Conservation (phyloP, 2,113 vertebrate species). For the Pantherophis guttatus region DNA sequence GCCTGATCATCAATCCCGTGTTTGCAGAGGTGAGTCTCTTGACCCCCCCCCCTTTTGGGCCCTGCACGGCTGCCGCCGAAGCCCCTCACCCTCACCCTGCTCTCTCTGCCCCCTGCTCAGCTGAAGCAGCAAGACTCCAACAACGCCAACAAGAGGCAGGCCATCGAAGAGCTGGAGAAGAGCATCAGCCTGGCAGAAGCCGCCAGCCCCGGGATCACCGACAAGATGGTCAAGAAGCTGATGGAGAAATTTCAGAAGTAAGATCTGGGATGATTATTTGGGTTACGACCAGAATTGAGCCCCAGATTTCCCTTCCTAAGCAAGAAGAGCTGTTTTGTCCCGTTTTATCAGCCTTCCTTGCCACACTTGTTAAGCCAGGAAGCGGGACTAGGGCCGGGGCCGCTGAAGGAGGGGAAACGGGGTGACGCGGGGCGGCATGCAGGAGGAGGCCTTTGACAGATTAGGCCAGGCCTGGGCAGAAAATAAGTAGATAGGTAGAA, state of each 20-base stretch:
- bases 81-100: neutral
- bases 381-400: too few relatives aligned
- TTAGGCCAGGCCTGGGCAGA: too few relatives aligned
- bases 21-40: slow-evolving; percentile 84
- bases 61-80: neutral
- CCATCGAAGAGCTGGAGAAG: slow-evolving; percentile 91
- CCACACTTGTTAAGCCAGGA: too few relatives aligned
- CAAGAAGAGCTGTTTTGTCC: too few relatives aligned
- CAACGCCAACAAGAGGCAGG: slow-evolving; percentile 78
- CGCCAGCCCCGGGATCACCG: slow-evolving; percentile 90
- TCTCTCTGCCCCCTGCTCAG: slow-evolving; percentile 58
- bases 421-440: too few relatives aligned
- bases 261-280: slow-evolving; percentile 34
- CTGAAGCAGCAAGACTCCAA: slow-evolving; percentile 91
- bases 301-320: neutral
- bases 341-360: too few relatives aligned
- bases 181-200: slow-evolving; percentile 89
- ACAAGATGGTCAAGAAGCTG: slow-evolving; percentile 94
- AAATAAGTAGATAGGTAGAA: too few relatives aligned
- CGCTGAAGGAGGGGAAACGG: too few relatives aligned
- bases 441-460: too few relatives aligned
- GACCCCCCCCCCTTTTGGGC: neutral
- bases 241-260: slow-evolving; percentile 91
- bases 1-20: slow-evolving; percentile 86
- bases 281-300: neutral